phyloP scores from a whole-genome alignment of 2,888 invertebrate genomes.

The Didymodactylos carnosus region DNA sequence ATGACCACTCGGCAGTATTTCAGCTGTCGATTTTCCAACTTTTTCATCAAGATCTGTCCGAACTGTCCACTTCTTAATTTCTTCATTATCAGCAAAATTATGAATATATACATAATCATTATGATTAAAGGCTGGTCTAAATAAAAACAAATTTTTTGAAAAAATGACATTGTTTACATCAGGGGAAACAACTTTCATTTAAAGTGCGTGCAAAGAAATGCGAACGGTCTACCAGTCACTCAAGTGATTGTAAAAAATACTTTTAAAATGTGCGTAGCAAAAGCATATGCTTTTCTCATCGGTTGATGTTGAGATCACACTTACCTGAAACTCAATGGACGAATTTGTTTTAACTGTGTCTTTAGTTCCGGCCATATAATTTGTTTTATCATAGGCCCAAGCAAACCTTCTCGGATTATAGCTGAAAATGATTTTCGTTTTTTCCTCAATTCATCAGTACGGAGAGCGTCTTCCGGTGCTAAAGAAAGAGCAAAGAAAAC shows the following conservation, averaged over 20 bases:
- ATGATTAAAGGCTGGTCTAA: slow-evolving; percentile 2
- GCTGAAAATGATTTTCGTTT: neutral
- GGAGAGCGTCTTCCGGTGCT: no score
- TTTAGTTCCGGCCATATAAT: neutral
- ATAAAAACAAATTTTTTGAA: no score
- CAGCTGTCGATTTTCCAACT: slow-evolving; percentile 8
- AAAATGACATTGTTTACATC: no score
- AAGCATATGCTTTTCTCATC: neutral
- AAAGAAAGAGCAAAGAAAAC: no score
- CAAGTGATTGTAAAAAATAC: no score
- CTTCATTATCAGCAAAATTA: slow-evolving; percentile 1
- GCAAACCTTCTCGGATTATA: neutral
- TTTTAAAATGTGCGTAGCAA: no score
- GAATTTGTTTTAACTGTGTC: neutral
- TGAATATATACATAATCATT: slow-evolving; percentile 2
- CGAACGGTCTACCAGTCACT: no score
- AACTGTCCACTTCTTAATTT: slow-evolving; percentile 10
- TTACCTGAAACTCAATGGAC: neutral
- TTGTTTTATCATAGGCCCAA: neutral
- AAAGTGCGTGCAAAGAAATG: no score
- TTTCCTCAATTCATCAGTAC: neutral
- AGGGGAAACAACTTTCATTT: no score
- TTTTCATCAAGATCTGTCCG: slow-evolving; percentile 5
- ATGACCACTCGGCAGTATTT: neutral
- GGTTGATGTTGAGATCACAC: neutral